phyloP scores from a whole-genome alignment of 2,113 vertebrate species.

The Cyprinus carpio region DNA sequence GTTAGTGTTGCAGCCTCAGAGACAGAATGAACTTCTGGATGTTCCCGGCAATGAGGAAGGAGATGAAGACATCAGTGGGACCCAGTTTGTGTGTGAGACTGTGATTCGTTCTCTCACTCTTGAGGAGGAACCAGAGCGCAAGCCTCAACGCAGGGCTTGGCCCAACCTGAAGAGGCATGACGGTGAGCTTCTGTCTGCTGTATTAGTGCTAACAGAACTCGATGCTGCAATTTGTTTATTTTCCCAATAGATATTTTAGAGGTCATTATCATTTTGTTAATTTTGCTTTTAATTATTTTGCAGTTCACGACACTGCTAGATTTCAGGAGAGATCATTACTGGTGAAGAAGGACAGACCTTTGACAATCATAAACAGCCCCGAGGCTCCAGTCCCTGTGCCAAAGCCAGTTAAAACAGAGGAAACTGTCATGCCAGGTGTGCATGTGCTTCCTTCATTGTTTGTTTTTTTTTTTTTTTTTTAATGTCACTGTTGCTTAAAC shows the following conservation, averaged over 20 bases:
- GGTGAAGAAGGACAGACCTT: conserved; percentile 44
- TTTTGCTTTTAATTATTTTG: background rate
- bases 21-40: conserved; percentile 66
- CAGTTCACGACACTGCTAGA: conserved; percentile 54
- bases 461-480: background rate
- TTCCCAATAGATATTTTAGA: background rate
- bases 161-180: conserved; percentile 67
- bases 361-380: conserved; percentile 37
- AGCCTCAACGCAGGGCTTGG: conserved; percentile 77
- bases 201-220: background rate
- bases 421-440: conserved; percentile 62
- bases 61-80: conserved; percentile 95
- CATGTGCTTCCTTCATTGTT: background rate
- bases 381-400: conserved; percentile 58
- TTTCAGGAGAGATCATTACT: conserved; percentile 55
- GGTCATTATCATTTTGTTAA: background rate
- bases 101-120: conserved; percentile 93
- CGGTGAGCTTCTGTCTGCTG: conserved; percentile 52
- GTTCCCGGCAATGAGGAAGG: conserved; percentile 76
- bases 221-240: background rate
- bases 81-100: conserved; percentile 98
- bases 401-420: conserved; percentile 48
- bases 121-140: conserved; percentile 93
- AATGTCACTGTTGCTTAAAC: background rate
- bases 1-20: conserved; percentile 61